Evolutionary conservation across 1,140 invertebrate genomes (phyloP).

Genomic region (Bombus terrestris): DNA sequence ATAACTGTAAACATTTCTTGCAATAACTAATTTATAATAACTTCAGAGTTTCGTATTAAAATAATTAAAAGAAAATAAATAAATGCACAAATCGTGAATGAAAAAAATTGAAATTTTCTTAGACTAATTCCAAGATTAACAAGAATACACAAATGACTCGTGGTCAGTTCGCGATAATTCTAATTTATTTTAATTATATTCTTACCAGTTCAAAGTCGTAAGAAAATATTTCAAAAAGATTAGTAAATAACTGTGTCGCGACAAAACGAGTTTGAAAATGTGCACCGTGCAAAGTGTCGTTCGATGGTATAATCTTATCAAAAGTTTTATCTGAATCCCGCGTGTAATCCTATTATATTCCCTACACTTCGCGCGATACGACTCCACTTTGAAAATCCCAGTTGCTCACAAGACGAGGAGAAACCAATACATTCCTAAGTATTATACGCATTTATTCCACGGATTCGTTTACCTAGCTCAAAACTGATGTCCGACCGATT

Average conservation of each 20-base stretch:
- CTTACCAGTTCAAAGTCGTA: too few species aligned
- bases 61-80: too few species aligned
- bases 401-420: neutral
- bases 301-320: slow-evolving; percentile 49
- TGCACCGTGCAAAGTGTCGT: neutral
- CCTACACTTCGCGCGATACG: slow-evolving; percentile 19
- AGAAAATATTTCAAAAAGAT: neutral
- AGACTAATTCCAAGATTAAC: neutral
- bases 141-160: too few species aligned
- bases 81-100: neutral
- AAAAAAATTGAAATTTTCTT: neutral
- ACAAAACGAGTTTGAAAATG: neutral
- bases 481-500: neutral
- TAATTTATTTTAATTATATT: neutral
- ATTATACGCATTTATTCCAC: neutral
- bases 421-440: neutral
- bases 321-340: slow-evolving; percentile 51
- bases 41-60: too few species aligned
- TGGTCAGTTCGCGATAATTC: neutral
- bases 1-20: too few species aligned
- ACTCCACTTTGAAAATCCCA: neutral
- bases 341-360: slow-evolving; percentile 39
- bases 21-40: too few species aligned
- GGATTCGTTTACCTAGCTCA: neutral
- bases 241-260: neutral